Evolutionary conservation across 1,140 invertebrate genomes (phyloP).

Genomic region (Lordiphosa stackelbergi): DNA sequence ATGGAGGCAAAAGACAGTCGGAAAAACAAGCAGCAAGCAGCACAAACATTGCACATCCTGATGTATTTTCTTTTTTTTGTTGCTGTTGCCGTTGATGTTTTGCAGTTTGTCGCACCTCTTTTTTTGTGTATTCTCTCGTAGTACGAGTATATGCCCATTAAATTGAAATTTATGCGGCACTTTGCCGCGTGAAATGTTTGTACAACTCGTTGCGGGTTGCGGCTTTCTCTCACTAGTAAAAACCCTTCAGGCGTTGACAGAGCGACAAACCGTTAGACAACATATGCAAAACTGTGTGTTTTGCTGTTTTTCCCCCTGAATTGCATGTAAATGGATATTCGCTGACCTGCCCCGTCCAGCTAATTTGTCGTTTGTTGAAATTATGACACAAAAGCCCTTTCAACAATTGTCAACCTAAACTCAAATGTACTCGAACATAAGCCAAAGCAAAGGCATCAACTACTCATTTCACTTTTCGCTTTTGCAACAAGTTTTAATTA

Average conservation of each 20-base stretch:
- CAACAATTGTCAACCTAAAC: conserved; percentile 35
- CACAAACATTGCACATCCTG: conserved; percentile 63
- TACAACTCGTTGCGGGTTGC: conserved; percentile 72
- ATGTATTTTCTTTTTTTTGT: conserved; percentile 18
- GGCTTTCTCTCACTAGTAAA: conserved; percentile 37
- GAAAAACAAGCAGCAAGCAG: conserved; percentile 35
- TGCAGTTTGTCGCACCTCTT: conserved; percentile 52
- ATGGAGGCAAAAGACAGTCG: conserved; percentile 7
- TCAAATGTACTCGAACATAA: conserved; percentile 2
- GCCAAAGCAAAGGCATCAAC: conserved; percentile 1
- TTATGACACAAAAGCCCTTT: conserved; percentile 65
- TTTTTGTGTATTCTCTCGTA: conserved; percentile 12
- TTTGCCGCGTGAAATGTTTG: conserved; percentile 74
- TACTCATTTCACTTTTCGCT: conserved; percentile 47
- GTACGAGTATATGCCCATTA: conserved; percentile 55
- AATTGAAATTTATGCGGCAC: conserved; percentile 75
- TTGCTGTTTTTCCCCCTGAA: conserved; percentile 20
- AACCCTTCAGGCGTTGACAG: conserved; percentile 62
- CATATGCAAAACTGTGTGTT: conserved; percentile 69
- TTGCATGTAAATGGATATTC: conserved; percentile 70
- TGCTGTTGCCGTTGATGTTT: conserved; percentile 22
- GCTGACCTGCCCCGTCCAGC: conserved; percentile 34
- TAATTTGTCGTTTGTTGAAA: conserved; percentile 72
- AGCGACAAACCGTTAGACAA: conserved; percentile 72
- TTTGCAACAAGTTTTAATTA: conserved; percentile 73